A percentile compares a stretch with the other conserved stretches of the same genome.
phyloP scores from a whole-genome alignment of 2,888 invertebrate genomes.

The Eilema griseolum region DNA sequence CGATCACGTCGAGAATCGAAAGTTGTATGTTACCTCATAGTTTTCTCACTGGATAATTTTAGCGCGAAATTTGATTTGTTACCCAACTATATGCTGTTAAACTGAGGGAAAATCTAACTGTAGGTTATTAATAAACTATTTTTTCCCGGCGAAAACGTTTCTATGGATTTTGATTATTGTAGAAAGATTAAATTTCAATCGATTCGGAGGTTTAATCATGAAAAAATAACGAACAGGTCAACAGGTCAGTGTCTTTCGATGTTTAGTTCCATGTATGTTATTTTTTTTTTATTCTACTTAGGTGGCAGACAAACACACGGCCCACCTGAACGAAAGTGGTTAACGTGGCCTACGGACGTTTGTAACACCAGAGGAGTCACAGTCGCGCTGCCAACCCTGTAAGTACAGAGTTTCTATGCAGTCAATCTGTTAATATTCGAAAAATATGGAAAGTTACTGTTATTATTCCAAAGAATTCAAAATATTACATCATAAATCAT shows the following conservation, averaged over 20 bases:
- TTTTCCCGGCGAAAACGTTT: neutral
- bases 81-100: neutral
- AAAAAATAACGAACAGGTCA: neutral
- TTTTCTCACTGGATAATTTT: conserved; percentile 24
- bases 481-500: conserved; percentile 32
- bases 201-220: neutral
- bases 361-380: too few species aligned
- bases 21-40: conserved; percentile 42
- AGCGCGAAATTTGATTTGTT: conserved; percentile 24
- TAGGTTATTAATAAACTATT: neutral
- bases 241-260: too few species aligned
- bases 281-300: too few species aligned
- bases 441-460: neutral
- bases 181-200: neutral
- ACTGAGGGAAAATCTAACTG: neutral
- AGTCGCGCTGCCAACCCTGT: too few species aligned
- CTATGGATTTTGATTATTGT: neutral
- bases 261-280: neutral
- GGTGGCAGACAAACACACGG: too few species aligned
- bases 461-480: neutral
- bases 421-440: too few species aligned
- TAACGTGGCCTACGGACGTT: too few species aligned
- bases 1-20: conserved; percentile 37
- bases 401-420: too few species aligned
- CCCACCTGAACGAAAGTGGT: too few species aligned